Evolutionary conservation across 2,888 invertebrate genomes (phyloP).

Genomic region (Acrocyrtus sp.): DNA sequence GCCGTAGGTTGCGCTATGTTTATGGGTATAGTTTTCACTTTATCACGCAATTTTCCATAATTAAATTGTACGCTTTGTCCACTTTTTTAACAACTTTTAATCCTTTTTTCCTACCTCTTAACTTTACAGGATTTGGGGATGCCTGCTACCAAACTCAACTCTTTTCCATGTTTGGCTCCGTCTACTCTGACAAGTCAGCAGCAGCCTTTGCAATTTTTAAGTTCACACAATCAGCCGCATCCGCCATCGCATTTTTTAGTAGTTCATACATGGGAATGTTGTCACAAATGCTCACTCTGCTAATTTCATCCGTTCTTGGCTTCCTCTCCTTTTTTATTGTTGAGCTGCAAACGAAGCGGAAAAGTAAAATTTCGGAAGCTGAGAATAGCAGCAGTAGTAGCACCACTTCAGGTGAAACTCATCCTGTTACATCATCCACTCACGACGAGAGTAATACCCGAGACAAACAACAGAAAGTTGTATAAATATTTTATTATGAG

Average conservation of each 20-base stretch:
- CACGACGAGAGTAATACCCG: conserved; percentile 16
- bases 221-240: conserved; percentile 91
- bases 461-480: conserved; percentile 38
- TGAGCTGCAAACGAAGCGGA: conserved; percentile 54
- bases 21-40: conserved; percentile 72
- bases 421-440: conserved; percentile 28
- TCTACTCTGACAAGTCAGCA: conserved; percentile 89
- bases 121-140: conserved; percentile 78
- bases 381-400: conserved; percentile 5
- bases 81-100: not conserved
- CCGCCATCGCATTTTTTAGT: conserved; percentile 86
- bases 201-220: conserved; percentile 98
- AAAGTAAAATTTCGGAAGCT: conserved; percentile 25
- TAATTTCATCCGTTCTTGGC: conserved; percentile 33
- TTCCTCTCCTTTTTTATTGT: conserved; percentile 58
- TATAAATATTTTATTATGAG: conserved; percentile 15
- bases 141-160: conserved; percentile 98
- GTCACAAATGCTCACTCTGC: conserved; percentile 77
- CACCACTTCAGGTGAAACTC: conserved; percentile 22
- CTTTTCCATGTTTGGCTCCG: conserved; percentile 89
- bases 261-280: conserved; percentile 78
- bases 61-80: too few relatives aligned
- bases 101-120: not conserved
- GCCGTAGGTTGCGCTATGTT: conserved; percentile 92
- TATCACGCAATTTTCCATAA: too few relatives aligned